Conservation (phyloP, 2,113 vertebrate genomes). For the Lophura nycthemera region DNA sequence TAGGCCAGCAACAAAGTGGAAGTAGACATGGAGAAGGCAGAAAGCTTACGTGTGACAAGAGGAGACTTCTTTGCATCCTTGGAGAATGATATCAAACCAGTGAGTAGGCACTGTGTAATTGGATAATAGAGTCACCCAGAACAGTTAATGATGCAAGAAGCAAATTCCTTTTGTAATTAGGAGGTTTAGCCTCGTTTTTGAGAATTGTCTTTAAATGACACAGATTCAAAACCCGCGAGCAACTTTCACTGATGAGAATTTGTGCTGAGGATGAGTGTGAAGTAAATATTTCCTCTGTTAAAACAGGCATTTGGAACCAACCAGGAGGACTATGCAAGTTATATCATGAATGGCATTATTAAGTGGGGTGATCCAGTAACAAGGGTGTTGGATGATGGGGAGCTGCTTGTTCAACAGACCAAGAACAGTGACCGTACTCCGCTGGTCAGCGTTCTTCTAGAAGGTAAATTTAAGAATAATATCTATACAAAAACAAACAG, state of each 20-base stretch:
- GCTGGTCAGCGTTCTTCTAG: slow-evolving; percentile 92
- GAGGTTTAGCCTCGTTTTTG: not conserved
- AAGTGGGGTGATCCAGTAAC: slow-evolving; percentile 94
- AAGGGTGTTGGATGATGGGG: slow-evolving; percentile 88
- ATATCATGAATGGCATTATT: slow-evolving; percentile 97
- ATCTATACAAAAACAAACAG: rapidly evolving
- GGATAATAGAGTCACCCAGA: rapidly evolving
- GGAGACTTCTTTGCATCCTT: slow-evolving; percentile 91
- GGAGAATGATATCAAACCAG: slow-evolving; percentile 97
- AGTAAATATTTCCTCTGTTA: not conserved
- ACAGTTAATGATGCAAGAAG: not conserved
- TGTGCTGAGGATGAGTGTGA: not conserved
- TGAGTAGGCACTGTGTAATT: slow-evolving; percentile 71
- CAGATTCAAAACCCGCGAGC: not conserved
- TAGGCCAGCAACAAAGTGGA: slow-evolving; percentile 96
- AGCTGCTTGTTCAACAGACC: slow-evolving; percentile 93
- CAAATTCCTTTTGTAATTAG: not conserved
- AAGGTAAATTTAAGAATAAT: slow-evolving; percentile 78
- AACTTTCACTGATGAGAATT: not conserved
- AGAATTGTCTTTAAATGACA: not conserved
- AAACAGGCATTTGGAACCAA: slow-evolving; percentile 94
- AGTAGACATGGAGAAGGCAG: slow-evolving; percentile 94
- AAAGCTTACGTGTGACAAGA: slow-evolving; percentile 87
- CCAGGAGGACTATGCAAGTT: slow-evolving; percentile 96
- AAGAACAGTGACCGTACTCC: slow-evolving; percentile 97